Base-by-base conservation (phyloP, 2,113 vertebrate species). In the Campylorhamphus procurvoides region DNA sequence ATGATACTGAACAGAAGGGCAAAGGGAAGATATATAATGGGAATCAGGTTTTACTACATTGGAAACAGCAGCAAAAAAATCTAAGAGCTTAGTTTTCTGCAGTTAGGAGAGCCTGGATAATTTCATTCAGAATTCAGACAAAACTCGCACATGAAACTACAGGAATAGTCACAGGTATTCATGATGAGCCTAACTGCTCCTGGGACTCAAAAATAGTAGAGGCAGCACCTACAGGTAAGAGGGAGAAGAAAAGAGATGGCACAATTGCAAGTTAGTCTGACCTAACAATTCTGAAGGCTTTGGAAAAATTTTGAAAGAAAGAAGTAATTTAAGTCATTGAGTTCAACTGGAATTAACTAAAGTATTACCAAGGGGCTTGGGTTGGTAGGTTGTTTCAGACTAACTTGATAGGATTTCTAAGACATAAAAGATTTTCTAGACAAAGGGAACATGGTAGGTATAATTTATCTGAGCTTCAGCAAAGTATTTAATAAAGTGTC, bases 351-450 rank as follows among this genome's bases (percentile, higher is more conserved):
- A 90, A 86, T 10, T 44, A 91, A 74, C 79, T 78, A 55, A 71
- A 92, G 73, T 67, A 64, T 35, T 77, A 71, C 39, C 76, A 77
- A 44, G 90, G 82, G 14, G 9, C 76, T 50, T 86, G 20, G 11
- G n/a, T 66, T 81, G 4, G 44, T 67, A 77, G 16, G 27, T 74
- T 82, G 60, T 35, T 84, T 94, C 77, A 93, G 27, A 78, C 68
- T 84, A 89, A 90, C 52, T 60, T 92, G 59, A 75, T 77, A 68
- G 52, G 72, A 77, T 67, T 84, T 88, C 80, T 55, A 35, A 68
- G 82, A 90, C 76, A 92, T 87, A 81, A 87, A 95, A 92, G 76
- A 78, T 81, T 94, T 93, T 84, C 85, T 64, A 94, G 55, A 93
- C 90, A 97, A 93, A 94, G 64, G 60, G 94, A 94, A 89, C 67